Base-by-base conservation (phyloP, 2,113 vertebrate species). In the Laterallus jamaicensis region DNA sequence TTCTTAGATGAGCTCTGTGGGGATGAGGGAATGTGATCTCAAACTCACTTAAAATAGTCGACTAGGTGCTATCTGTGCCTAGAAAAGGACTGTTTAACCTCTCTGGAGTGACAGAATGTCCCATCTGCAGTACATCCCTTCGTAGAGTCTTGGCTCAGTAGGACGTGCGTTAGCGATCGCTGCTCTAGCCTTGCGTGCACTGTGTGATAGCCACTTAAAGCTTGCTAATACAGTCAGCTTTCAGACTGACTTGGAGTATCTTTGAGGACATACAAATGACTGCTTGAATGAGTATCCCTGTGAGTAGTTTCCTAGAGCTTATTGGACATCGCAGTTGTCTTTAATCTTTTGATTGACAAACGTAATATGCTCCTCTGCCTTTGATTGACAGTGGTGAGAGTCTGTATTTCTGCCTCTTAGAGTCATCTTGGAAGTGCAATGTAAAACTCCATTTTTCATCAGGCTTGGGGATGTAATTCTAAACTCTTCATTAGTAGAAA, bases 1-100 rank as follows among this genome's bases (percentile, higher is more conserved):
- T 4, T 92, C 66, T 77, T 82, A 54, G 76, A 17, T 24, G 71
- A 97, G 76, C 91, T 95, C 81, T 95, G 95, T 95, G 96, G 97
- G 97, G 96, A 96, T 90, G 90, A 97, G 97, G 97, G 97, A 74
- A 26, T n/a, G 93, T 91, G 97, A 95, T 90, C 93, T 97, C 96
- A 62, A 49, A 49, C 96, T 94, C 71, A 95, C 90, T 56, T 22
- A 49, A 73, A 82, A 68, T 76, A 93, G 86, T 63, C 24, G 40
- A 73, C 40, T 59, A 32, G 88, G 86, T 97, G 90, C 95, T 96
- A 5, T 75, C 82, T 68, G 95, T 90, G 93, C 95, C 89, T 97
- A 95, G 91, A 70, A 89, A 83, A 82, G 63, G 67, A 73, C 80
- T 60, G 29, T 78, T 90, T 18, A 50, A 85, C 50, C 79, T 91